Percentiles rank a stretch among this genome's conserved stretches.
phyloP scores from a whole-genome alignment of 2,888 invertebrate genomes.

The Caenorhabditis sp. region DNA sequence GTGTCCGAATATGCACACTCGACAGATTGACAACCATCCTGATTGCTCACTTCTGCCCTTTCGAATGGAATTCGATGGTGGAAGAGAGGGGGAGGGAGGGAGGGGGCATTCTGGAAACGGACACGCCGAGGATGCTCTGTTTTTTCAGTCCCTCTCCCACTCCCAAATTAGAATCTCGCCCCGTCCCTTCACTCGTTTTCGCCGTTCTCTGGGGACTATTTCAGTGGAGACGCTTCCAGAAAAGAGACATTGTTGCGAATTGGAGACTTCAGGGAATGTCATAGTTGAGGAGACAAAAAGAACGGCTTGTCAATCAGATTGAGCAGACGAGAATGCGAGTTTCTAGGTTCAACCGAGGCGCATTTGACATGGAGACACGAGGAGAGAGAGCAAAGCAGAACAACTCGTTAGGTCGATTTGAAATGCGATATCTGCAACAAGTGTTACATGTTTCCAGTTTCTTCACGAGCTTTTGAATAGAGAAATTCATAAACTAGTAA shows the following conservation, averaged over 20 bases:
- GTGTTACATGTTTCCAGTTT: constrained; percentile 42
- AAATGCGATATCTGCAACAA: constrained; percentile 57
- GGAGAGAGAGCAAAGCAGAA: constrained; percentile 25
- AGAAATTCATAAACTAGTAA: constrained; percentile 44
- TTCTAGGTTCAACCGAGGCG: constrained; percentile 21
- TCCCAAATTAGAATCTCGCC: constrained; percentile 54
- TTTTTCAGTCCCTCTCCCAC: constrained; percentile 15
- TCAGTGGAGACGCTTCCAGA: not conserved
- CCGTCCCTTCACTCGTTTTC: constrained; percentile 1
- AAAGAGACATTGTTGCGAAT: constrained; percentile 23
- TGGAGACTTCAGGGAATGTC: constrained; percentile 33
- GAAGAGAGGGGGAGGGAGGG: too few species aligned
- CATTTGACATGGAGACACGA: constrained; percentile 24
- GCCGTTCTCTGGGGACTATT: constrained; percentile 45
- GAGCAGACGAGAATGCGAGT: constrained; percentile 33
- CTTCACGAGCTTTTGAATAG: constrained; percentile 31
- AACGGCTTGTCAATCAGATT: constrained; percentile 55
- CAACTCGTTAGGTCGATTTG: constrained; percentile 19
- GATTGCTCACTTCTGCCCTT: not conserved
- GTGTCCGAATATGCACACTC: constrained; percentile 9
- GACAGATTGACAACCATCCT: not conserved
- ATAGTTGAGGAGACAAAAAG: constrained; percentile 52
- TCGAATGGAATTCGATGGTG: not conserved
- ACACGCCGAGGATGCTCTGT: not conserved
- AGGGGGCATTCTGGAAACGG: not conserved